A percentile compares a stretch with the other conserved stretches of the same genome.
Conservation (phyloP, 1,140 invertebrate species). For the Caenorhabditis brenneri region DNA sequence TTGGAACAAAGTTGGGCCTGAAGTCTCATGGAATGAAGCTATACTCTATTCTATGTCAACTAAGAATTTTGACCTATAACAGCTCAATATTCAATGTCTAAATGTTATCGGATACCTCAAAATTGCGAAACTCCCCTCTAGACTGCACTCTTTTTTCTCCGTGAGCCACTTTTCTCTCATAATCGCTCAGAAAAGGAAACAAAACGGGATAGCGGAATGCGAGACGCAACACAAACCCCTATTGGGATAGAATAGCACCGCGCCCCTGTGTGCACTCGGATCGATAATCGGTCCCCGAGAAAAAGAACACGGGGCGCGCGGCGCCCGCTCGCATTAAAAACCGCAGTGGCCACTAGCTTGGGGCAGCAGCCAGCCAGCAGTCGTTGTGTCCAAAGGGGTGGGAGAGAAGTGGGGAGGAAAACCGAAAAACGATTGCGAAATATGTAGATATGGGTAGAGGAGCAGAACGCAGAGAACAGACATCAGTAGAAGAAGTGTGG, state of each 20-base stretch:
- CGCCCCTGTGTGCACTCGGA: conserved; percentile 26
- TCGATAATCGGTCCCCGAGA: conserved; percentile 37
- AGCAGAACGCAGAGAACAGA: background rate
- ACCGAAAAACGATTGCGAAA: conserved; percentile 27
- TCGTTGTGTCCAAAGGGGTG: background rate
- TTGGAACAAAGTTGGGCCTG: background rate
- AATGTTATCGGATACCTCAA: background rate
- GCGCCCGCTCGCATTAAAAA: conserved; percentile 39
- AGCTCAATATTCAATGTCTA: too few species aligned
- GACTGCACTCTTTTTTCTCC: background rate
- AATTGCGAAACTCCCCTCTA: background rate
- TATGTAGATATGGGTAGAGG: conserved; percentile 13
- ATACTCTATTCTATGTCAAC: too few species aligned
- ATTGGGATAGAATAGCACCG: background rate
- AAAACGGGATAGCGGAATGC: background rate
- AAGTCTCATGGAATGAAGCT: too few species aligned
- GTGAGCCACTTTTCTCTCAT: background rate
- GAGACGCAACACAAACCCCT: background rate
- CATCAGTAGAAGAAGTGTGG: too few species aligned
- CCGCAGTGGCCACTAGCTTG: conserved; percentile 20
- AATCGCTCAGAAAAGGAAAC: conserved; percentile 6
- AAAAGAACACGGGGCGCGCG: conserved; percentile 34
- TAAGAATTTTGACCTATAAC: too few species aligned
- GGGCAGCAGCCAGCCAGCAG: background rate
- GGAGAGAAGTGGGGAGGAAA: background rate